These are phyloP conservation scores for Cercopithecus mitis DNA, from an alignment of 2,797 vertebrate species.

Conservation along the genomic window DNA sequence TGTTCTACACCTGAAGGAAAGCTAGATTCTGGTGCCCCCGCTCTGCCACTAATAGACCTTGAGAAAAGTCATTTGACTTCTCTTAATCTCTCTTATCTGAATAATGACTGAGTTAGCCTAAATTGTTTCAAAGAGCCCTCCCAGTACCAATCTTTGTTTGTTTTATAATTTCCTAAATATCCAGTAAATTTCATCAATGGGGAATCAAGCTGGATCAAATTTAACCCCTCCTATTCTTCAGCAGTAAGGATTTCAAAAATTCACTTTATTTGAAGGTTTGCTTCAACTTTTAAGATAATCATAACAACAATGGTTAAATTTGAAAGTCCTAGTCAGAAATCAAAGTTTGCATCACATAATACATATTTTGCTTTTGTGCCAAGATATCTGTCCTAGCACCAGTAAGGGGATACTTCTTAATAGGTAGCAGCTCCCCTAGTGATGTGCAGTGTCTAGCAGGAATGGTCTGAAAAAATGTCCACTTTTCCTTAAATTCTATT, in stretches of 20 bases:
- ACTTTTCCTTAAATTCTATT: background rate
- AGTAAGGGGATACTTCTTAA: background rate
- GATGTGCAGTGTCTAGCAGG: background rate
- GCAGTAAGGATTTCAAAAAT: background rate
- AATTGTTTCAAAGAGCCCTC: background rate
- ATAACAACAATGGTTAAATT: background rate
- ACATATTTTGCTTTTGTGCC: background rate
- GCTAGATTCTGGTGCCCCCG: background rate
- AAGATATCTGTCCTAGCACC: background rate
- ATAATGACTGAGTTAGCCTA: background rate
- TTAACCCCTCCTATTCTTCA: background rate
- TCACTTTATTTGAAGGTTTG: constrained; percentile 27
- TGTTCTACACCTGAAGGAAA: background rate
- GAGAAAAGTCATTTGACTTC: background rate
- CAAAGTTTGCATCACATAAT: background rate
- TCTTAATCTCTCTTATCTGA: background rate
- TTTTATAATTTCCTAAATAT: background rate
- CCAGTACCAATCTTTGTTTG: background rate
- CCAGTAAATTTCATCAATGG: background rate
- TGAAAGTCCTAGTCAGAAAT: constrained; percentile 30
- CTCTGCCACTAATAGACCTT: background rate
- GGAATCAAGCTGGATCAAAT: background rate
- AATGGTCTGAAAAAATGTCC: background rate
- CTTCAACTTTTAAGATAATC: background rate
- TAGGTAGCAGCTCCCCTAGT: background rate